phyloP scores from a whole-genome alignment of 30 jellyfish, hydroid and myxozoan genomes.

The Aurelia coerulea region DNA sequence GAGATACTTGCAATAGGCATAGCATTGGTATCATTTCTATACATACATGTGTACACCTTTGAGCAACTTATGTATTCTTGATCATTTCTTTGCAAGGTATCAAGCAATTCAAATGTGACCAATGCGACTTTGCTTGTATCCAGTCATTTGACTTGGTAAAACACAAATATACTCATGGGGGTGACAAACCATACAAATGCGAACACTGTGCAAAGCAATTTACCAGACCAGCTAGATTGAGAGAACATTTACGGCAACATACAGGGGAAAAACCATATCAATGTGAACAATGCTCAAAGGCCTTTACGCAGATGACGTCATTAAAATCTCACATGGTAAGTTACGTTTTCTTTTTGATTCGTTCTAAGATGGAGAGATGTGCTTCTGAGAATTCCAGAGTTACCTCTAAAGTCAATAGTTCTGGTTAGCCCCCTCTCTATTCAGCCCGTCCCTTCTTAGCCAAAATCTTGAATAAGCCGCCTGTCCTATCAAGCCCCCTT shows the following conservation, averaged over 20 bases:
- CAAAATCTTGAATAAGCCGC: too few relatives aligned
- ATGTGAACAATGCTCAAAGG: constrained; percentile 90
- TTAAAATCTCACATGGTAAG: constrained; percentile 89
- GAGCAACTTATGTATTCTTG: too few relatives aligned
- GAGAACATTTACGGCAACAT: constrained; percentile 93
- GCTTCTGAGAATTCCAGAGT: too few relatives aligned
- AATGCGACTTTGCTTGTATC: constrained; percentile 94
- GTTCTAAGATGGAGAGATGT: not conserved
- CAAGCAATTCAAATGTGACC: constrained; percentile 96
- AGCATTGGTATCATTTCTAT: too few relatives aligned
- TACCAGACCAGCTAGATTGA: constrained; percentile 93
- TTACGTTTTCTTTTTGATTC: not conserved
- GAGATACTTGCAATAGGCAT: too few relatives aligned
- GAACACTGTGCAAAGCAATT: constrained; percentile 87
- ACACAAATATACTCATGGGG: constrained; percentile 96
- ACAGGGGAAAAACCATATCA: constrained; percentile 95
- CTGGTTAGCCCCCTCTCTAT: too few relatives aligned
- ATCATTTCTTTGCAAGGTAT: constrained; percentile 53
- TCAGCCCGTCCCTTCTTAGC: too few relatives aligned
- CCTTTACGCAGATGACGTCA: constrained; percentile 86
- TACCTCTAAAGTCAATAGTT: too few relatives aligned
- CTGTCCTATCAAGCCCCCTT: too few relatives aligned
- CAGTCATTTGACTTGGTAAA: constrained; percentile 97
- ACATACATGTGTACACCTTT: too few relatives aligned
- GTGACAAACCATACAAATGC: constrained; percentile 96